A percentile compares a stretch with the other conserved stretches of the same genome.
Conservation (phyloP, 2,113 vertebrate genomes). For the Podarcis raffonei region DNA sequence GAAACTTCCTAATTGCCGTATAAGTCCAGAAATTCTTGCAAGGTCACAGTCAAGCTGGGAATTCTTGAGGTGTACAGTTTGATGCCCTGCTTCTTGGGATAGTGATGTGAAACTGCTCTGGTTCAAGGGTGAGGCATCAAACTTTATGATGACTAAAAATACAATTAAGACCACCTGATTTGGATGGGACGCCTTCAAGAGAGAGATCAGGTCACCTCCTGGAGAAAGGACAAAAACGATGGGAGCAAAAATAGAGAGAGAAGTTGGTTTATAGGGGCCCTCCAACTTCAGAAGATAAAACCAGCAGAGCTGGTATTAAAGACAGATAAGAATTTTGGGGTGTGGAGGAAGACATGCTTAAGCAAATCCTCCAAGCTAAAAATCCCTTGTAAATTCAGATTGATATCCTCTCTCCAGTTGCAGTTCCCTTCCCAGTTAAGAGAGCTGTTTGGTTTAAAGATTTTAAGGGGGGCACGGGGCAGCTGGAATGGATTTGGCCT, state of each 20-base stretch:
- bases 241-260: not conserved
- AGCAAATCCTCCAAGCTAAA: not conserved
- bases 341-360: not conserved
- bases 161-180: not conserved
- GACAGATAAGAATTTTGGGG: not conserved
- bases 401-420: not conserved
- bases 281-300: not conserved
- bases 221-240: not conserved
- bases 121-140: too few relatives aligned
- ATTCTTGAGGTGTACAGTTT: not conserved
- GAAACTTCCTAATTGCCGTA: not conserved
- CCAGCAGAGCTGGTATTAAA: not conserved
- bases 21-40: accelerated
- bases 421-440: not conserved
- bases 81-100: too few relatives aligned
- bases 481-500: not conserved
- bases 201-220: not conserved
- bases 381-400: not conserved
- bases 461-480: too few relatives aligned
- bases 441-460: not conserved
- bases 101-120: too few relatives aligned
- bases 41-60: not conserved
- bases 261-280: too few relatives aligned
- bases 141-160: too few relatives aligned
- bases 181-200: not conserved